Conservation (phyloP, 2,888 invertebrate species). For the Andricus quercusramuli region DNA sequence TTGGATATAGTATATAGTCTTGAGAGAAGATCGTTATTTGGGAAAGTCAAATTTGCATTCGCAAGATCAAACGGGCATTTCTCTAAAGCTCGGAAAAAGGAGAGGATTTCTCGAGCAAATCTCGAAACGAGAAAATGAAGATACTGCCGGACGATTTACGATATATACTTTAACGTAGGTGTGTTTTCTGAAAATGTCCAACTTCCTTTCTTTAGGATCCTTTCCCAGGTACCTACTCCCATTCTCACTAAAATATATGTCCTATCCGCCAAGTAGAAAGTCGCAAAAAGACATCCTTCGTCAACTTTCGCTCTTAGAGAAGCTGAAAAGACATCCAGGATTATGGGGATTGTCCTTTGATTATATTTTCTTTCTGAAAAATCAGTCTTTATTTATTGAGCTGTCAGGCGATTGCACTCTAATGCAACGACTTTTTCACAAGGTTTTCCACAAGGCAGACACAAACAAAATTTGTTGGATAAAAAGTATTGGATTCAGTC, state of each 20-base stretch:
- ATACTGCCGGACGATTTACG: constrained; percentile 21
- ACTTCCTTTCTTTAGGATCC: background rate
- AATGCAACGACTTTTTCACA: too few species aligned
- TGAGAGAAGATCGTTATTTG: background rate
- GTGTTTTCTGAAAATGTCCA: background rate
- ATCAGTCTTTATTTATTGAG: too few species aligned
- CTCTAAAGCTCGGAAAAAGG: background rate
- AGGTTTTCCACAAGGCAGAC: too few species aligned
- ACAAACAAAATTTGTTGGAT: too few species aligned
- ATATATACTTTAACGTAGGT: constrained; percentile 23
- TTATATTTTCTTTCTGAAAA: too few species aligned
- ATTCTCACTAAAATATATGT: background rate
- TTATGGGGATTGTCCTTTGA: too few species aligned
- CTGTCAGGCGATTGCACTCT: too few species aligned
- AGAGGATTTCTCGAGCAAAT: background rate
- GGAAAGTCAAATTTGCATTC: background rate
- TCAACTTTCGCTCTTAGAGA: background rate
- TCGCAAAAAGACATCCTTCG: constrained; percentile 2
- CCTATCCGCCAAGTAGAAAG: background rate
- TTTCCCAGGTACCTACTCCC: background rate
- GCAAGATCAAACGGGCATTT: background rate
- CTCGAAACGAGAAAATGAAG: constrained; percentile 23
- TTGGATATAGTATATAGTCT: too few species aligned
- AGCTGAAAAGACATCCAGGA: background rate
- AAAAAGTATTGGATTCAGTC: too few species aligned